These are phyloP conservation scores for Pipistrellus pygmaeus DNA, from an alignment of 2,797 vertebrate species.

Conservation along the genomic window DNA sequence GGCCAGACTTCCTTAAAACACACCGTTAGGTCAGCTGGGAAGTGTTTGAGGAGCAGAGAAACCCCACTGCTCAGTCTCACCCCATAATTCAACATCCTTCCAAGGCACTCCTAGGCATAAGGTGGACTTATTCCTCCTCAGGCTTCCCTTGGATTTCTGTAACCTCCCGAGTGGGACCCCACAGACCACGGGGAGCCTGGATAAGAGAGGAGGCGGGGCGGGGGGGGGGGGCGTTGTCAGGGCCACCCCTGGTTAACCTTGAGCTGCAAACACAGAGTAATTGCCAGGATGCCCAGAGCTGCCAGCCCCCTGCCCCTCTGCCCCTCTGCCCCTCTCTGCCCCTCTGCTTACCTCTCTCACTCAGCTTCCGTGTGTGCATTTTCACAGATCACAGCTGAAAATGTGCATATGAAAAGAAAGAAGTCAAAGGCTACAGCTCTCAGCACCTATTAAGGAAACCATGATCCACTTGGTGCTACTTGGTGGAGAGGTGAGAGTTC, in stretches of 20 bases:
- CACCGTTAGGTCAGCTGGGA: accelerated
- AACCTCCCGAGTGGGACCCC: neutral
- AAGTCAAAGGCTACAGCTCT: neutral
- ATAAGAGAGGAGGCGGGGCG: neutral
- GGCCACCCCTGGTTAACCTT: accelerated
- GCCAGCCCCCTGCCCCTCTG: no score
- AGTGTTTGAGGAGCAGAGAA: neutral
- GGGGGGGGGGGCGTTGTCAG: accelerated
- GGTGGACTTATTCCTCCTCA: neutral
- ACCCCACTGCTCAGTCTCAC: neutral
- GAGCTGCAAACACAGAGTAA: neutral
- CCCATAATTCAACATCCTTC: neutral
- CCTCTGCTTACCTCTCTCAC: neutral
- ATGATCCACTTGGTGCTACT: neutral
- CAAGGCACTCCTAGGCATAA: neutral
- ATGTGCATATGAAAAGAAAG: neutral
- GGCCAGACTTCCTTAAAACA: neutral
- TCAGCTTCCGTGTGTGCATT: neutral
- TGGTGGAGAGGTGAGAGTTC: neutral
- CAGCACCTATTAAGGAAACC: neutral
- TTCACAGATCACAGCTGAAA: neutral
- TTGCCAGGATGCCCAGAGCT: neutral
- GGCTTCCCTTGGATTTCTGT: neutral
- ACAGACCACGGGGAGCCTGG: neutral
- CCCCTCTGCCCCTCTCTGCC: neutral